Percentiles rank a stretch among this genome's conserved stretches.
These are phyloP conservation scores for Vultur gryphus DNA, from an alignment of 2,797 vertebrate species.

Conservation along the genomic window DNA sequence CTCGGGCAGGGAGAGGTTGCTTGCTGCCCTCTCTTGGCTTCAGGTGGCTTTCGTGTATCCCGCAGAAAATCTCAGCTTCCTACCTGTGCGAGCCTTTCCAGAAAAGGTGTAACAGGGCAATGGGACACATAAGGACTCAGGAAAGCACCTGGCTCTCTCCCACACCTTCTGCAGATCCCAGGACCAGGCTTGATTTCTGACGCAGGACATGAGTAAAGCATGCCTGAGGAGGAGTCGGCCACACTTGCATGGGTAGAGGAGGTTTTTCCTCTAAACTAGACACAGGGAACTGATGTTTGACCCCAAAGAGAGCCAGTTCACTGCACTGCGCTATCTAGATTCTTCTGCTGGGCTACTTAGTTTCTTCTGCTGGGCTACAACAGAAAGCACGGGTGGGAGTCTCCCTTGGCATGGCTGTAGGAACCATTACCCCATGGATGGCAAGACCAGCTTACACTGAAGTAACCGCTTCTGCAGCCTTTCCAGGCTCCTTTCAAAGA, in stretches of 20 bases:
- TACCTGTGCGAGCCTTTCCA: not conserved
- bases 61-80: not conserved
- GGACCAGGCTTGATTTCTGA: not conserved
- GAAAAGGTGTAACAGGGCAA: not conserved
- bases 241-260: fast-evolving
- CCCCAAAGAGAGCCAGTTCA: not conserved
- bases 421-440: not conserved
- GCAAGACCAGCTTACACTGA: not conserved
- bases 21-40: not conserved
- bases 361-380: not conserved
- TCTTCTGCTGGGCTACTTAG: too few relatives aligned
- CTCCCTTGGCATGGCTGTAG: not conserved
- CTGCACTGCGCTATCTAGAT: not conserved
- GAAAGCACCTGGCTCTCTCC: not conserved
- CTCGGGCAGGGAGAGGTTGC: not conserved
- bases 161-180: not conserved
- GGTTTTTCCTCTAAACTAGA: not conserved
- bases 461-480: not conserved
- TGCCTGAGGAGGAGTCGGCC: not conserved
- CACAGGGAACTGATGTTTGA: not conserved
- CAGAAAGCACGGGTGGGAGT: not conserved
- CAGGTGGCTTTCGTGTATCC: not conserved
- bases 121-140: not conserved
- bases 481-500: not conserved
- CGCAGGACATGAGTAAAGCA: not conserved